Percentiles rank a stretch among this genome's conserved stretches.
Conservation (phyloP, 2,113 vertebrate species). For the Otis tarda region DNA sequence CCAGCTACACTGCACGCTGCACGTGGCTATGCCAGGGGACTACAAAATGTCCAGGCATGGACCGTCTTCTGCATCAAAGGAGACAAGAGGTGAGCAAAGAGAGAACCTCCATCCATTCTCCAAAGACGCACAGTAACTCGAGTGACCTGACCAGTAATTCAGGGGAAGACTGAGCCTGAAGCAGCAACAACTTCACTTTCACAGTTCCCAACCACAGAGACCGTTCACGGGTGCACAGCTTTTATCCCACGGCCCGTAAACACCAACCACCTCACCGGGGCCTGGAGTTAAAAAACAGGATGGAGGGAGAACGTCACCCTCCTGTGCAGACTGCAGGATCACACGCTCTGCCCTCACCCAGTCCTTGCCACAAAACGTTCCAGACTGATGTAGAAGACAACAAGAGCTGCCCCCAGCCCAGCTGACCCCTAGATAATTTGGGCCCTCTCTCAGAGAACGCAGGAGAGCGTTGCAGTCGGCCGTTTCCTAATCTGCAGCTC, state of each 20-base stretch:
- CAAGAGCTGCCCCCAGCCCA: not conserved
- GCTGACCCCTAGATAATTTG: not conserved
- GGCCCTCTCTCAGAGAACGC: not conserved
- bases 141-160: not conserved
- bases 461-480: not conserved
- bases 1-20: not conserved
- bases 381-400: not conserved
- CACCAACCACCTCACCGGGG: not conserved
- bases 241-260: not conserved
- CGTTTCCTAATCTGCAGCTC: not conserved
- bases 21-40: not conserved
- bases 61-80: not conserved
- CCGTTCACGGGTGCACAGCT: not conserved
- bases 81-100: not conserved
- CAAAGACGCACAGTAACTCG: not conserved
- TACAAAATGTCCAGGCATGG: not conserved
- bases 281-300: not conserved
- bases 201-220: not conserved
- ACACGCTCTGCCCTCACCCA: not conserved
- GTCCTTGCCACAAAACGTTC: fast-evolving
- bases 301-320: not conserved
- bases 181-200: not conserved
- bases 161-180: not conserved
- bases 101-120: not conserved
- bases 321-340: not conserved